A percentile compares a stretch with the other conserved stretches of the same genome.
Evolutionary conservation across 2,797 vertebrate genomes (phyloP).

Genomic region (Schizopygopsis malacanthus): DNA sequence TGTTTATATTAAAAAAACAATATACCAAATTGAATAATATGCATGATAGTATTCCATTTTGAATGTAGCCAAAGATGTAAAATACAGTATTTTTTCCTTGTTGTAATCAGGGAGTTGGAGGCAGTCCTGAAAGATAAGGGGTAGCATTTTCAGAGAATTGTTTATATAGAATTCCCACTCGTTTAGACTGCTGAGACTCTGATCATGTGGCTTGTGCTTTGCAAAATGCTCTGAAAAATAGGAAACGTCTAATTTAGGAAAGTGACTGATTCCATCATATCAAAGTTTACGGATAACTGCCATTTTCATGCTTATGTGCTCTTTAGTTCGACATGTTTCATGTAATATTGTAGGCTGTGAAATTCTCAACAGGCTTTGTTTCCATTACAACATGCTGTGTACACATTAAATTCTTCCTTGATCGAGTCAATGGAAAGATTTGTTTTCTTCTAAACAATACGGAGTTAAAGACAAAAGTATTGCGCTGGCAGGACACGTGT

Average conservation of each 20-base stretch:
- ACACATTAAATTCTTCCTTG: neutral
- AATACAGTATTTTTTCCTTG: neutral
- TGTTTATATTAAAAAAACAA: neutral
- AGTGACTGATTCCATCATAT: neutral
- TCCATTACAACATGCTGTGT: neutral
- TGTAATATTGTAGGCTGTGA: neutral
- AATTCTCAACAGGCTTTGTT: slow-evolving; percentile 2
- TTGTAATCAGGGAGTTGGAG: neutral
- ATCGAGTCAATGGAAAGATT: neutral
- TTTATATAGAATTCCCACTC: slow-evolving; percentile 1
- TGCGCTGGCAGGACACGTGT: neutral
- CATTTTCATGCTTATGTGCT: neutral
- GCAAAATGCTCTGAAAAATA: neutral
- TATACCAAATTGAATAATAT: neutral
- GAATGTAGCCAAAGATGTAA: neutral
- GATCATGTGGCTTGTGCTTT: neutral
- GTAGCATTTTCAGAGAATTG: neutral
- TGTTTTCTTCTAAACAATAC: neutral
- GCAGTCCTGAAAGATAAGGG: neutral
- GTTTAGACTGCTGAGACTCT: neutral
- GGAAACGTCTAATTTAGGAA: neutral
- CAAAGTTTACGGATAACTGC: neutral
- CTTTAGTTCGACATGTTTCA: neutral
- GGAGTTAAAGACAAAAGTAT: slow-evolving; percentile 16
- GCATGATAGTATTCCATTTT: neutral